A percentile compares a stretch with the other conserved stretches of the same genome.
Evolutionary conservation across 1,140 invertebrate genomes (phyloP).

Genomic region (Drosophila pectinifera): DNA sequence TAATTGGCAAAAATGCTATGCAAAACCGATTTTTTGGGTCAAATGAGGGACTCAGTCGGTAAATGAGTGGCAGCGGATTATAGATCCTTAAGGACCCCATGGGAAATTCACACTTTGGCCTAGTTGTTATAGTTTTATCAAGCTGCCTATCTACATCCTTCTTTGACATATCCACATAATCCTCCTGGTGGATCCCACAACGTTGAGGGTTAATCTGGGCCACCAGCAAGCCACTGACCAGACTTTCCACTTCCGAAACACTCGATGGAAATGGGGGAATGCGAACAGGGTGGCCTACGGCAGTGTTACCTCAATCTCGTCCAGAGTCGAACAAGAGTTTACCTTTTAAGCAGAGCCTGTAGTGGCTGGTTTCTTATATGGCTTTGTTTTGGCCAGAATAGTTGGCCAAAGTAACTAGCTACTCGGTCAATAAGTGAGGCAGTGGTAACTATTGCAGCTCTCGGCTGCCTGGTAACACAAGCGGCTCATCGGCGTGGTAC

Average conservation of each 20-base stretch:
- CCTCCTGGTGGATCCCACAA: not conserved
- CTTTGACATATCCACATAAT: not conserved
- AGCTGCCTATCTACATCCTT: too few relatives aligned
- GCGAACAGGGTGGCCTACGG: not conserved
- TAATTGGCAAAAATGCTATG: conserved; percentile 40
- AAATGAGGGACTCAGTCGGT: not conserved
- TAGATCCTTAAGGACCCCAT: not conserved
- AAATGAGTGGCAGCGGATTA: not conserved
- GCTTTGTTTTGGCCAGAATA: conserved; percentile 13
- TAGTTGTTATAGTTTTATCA: too few relatives aligned
- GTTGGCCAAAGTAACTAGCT: not conserved
- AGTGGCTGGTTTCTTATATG: conserved; percentile 3
- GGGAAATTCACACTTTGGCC: too few relatives aligned
- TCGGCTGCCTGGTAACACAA: conserved; percentile 10
- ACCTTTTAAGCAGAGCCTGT: conserved; percentile 38
- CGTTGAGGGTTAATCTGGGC: not conserved
- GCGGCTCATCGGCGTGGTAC: conserved; percentile 6
- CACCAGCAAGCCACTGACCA: too few relatives aligned
- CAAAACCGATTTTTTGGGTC: conserved; percentile 20
- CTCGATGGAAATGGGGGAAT: not conserved
- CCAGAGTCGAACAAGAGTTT: conserved; percentile 21
- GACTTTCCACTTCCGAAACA: not conserved
- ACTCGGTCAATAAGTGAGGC: conserved; percentile 5
- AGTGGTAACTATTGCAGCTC: conserved; percentile 11
- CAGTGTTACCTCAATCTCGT: conserved; percentile 9